phyloP scores from a whole-genome alignment of 2,888 invertebrate species.

The Volucella inanis region DNA sequence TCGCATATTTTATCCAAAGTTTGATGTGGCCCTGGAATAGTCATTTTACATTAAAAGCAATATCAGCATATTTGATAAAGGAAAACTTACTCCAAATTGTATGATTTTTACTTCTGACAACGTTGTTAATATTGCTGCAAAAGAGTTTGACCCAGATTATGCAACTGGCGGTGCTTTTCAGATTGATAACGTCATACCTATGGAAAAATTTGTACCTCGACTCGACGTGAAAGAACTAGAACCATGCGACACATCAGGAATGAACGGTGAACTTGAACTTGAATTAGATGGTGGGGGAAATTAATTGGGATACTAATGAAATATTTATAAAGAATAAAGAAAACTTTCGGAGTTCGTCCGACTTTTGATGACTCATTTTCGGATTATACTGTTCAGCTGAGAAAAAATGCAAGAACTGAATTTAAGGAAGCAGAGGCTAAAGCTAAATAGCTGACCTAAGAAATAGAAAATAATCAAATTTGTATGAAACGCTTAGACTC shows the following conservation, averaged over 20 bases:
- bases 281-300: constrained; percentile 91
- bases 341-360: constrained; percentile 95
- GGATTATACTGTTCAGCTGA: constrained; percentile 95
- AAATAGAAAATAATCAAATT: constrained; percentile 94
- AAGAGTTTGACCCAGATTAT: constrained; percentile 94
- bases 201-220: constrained; percentile 86
- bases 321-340: constrained; percentile 98
- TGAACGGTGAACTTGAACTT: constrained; percentile 85
- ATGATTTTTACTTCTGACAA: constrained; percentile 91
- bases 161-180: constrained; percentile 94
- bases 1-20: constrained; percentile 93
- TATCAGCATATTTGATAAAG: constrained; percentile 80
- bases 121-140: constrained; percentile 91
- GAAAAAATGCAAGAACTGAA: constrained; percentile 93
- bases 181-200: constrained; percentile 95
- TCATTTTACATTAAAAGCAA: constrained; percentile 87
- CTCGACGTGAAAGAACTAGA: constrained; percentile 88
- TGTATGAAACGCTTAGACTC: constrained; percentile 92
- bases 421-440: constrained; percentile 88
- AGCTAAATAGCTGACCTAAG: constrained; percentile 94
- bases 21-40: constrained; percentile 94
- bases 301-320: constrained; percentile 98
- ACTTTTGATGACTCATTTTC: constrained; percentile 95
- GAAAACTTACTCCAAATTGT: constrained; percentile 79
- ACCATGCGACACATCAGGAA: constrained; percentile 91